Evolutionary conservation across 2,113 vertebrate genomes (phyloP).

Genomic region (Gnathochromis pfefferi): DNA sequence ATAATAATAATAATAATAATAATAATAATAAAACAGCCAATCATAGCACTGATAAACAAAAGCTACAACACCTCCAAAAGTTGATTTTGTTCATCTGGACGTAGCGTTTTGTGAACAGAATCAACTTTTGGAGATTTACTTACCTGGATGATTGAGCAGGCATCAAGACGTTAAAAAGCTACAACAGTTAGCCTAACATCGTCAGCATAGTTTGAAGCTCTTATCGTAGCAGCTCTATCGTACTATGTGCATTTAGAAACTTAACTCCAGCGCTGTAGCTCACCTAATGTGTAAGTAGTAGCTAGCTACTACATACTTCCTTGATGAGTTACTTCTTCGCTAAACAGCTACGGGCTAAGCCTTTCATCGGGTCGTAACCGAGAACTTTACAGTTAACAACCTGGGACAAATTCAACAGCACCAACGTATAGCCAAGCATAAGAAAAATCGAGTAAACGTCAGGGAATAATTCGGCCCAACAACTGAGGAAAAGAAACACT

Average conservation of each 20-base stretch:
- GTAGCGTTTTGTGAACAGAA: neutral
- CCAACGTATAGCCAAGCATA: neutral
- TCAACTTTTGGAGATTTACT: neutral
- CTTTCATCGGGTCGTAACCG: neutral
- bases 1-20: too few relatives aligned
- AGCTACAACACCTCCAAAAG: neutral
- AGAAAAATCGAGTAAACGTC: accelerated
- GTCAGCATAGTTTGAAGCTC: neutral
- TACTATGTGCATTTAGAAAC: neutral
- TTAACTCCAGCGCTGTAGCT: neutral
- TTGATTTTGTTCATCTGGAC: neutral
- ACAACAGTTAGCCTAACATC: neutral
- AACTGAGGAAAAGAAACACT: neutral
- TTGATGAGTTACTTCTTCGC: neutral
- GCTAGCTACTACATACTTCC: neutral
- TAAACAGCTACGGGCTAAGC: neutral
- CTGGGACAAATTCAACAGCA: neutral
- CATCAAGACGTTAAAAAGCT: neutral
- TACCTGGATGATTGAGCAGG: neutral
- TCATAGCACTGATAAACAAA: neutral
- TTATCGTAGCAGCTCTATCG: neutral
- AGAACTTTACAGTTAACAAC: neutral
- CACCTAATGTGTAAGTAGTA: neutral
- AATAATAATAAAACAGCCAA: neutral
- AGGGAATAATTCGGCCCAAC: accelerated